Evolutionary conservation across 1,140 invertebrate genomes (phyloP).

Genomic region (Lasioglossum baleicum): DNA sequence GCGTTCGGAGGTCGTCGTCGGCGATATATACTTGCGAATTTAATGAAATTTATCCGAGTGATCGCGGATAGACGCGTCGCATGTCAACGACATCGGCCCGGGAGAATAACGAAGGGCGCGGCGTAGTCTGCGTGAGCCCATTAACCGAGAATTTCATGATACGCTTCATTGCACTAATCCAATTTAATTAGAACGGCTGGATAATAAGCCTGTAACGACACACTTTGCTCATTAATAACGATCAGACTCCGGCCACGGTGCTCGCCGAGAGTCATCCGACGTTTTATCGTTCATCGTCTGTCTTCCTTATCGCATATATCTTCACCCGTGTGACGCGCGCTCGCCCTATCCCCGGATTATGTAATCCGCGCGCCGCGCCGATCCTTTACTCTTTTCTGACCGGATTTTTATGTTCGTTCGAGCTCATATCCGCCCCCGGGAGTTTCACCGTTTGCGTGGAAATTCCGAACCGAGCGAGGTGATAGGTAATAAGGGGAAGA

Average conservation of each 20-base stretch:
- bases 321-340: constrained; percentile 10
- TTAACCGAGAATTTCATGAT: constrained; percentile 60
- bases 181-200: constrained; percentile 62
- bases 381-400: constrained; percentile 19
- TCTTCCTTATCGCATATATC: constrained; percentile 59
- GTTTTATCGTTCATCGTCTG: constrained; percentile 58
- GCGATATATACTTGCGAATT: neutral
- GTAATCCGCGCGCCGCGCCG: constrained; percentile 3
- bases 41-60: constrained; percentile 48
- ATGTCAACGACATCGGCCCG: constrained; percentile 14
- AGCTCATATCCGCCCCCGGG: neutral
- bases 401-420: neutral
- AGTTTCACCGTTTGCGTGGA: neutral
- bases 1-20: neutral
- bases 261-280: constrained; percentile 35
- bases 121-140: constrained; percentile 49
- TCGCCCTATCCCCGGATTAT: constrained; percentile 15
- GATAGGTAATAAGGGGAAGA: constrained; percentile 5
- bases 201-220: constrained; percentile 64
- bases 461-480: neutral
- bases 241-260: constrained; percentile 38
- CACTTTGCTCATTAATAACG: constrained; percentile 62
- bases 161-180: constrained; percentile 60
- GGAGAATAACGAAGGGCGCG: constrained; percentile 20
- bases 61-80: constrained; percentile 38